phyloP scores from a whole-genome alignment of 2,113 vertebrate species.

The Acrocephalus kingi region DNA sequence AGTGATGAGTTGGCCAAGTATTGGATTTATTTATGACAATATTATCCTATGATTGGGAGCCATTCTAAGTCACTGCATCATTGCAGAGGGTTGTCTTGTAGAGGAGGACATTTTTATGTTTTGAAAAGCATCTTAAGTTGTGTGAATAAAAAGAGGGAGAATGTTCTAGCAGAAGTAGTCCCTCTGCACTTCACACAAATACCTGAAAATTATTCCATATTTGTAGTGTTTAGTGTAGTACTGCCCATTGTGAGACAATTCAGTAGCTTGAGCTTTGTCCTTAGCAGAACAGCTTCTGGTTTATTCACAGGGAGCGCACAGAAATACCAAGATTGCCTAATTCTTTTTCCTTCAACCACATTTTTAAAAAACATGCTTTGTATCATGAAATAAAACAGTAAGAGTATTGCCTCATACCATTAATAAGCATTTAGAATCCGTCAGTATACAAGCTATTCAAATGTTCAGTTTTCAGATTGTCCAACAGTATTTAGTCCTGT shows the following conservation, averaged over 20 bases:
- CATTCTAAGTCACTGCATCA: background rate
- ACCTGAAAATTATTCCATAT: background rate
- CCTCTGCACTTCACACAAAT: background rate
- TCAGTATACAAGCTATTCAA: background rate
- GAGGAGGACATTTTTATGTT: background rate
- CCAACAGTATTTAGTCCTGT: background rate
- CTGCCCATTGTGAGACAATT: background rate
- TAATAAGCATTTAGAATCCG: background rate
- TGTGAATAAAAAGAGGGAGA: background rate
- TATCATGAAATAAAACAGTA: background rate
- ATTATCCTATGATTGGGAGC: fast-evolving
- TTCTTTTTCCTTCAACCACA: background rate
- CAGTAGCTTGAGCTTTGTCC: background rate
- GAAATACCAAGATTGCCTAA: background rate
- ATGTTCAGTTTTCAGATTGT: background rate
- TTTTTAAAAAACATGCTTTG: background rate
- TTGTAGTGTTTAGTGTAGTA: background rate
- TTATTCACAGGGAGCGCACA: background rate
- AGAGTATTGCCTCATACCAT: background rate
- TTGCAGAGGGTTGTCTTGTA: background rate
- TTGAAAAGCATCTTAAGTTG: background rate
- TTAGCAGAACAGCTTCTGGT: background rate
- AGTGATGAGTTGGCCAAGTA: background rate
- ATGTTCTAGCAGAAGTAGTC: background rate
- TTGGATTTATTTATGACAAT: background rate